Base-by-base conservation (phyloP, 2,888 invertebrate genomes). In the Lasioglossum zephyrum region DNA sequence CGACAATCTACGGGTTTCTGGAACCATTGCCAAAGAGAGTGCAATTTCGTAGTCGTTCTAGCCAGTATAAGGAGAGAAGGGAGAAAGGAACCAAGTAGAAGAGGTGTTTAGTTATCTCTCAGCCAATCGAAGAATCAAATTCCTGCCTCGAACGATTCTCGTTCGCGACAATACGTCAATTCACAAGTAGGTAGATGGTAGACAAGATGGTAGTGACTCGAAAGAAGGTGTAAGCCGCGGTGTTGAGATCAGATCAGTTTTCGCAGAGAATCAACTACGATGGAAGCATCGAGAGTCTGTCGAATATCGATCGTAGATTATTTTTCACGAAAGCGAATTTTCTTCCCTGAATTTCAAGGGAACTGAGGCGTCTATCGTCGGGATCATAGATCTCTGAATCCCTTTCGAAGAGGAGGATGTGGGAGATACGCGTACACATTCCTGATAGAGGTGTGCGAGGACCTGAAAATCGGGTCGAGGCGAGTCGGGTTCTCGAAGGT, bases 81-180 rank as follows among this genome's bases (percentile, higher is more conserved):
- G 72, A 47, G 36, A 16, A 39, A 63, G 13, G 49, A 63, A 53
- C 69, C 53, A 74, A 77, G 47, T 53, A 49, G 26, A 36, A 47
- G 8, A 16, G 60, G 44, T 47, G 41, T 74, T 70, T 78, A 75
- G 87, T 63, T 82, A 76, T 74, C 78, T 79, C 79, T 88, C 79
- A 36, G 49, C 82, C 69, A 85, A 73, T 78, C 60, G 77, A 84
- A 85, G 85, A 79, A 60, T 88, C 70, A 63, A 73, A 86, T 84
- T 87, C 77, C 85, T 83, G 88, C 84, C 88, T 87, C 87, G 89
- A 90, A 90, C 87, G 84, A 75, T 73, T 87, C 88, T 89, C 81
- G 88, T 81, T 87, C 86, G 82, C 85, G 85, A 84, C 81, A 89
- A 90, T 84, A 86, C 88, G 91, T 92, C 91, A 92, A 91, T 92